Conservation (phyloP, 1,140 invertebrate species). For the Megathymus violae region DNA sequence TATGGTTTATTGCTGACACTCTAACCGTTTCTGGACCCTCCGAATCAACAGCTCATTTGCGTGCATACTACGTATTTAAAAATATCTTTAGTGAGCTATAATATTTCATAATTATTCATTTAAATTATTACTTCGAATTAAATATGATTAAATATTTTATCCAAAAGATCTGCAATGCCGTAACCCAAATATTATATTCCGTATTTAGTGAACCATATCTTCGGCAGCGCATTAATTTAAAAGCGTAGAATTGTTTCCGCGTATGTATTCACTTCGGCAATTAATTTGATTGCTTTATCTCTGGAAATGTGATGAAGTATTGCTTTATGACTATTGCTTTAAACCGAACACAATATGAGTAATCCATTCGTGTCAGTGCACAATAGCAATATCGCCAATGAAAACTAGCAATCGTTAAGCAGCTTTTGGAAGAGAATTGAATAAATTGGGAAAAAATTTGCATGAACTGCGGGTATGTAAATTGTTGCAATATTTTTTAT, state of each 20-base stretch:
- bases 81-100: no score
- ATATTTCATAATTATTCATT: no score
- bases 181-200: conserved; percentile 26
- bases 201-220: conserved; percentile 33
- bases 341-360: conserved; percentile 61
- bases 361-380: conserved; percentile 70
- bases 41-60: no score
- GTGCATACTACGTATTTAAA: no score
- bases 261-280: conserved; percentile 41
- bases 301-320: conserved; percentile 56
- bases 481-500: conserved; percentile 19
- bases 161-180: conserved; percentile 16
- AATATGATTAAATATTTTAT: neutral
- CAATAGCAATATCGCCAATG: conserved; percentile 77
- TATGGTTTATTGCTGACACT: no score
- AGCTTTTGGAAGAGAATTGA: conserved; percentile 66
- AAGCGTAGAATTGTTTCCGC: conserved; percentile 34
- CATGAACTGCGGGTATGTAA: conserved; percentile 2
- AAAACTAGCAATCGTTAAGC: conserved; percentile 73
- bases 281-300: conserved; percentile 63
- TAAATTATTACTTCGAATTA: no score
- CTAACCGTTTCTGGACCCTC: no score
- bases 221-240: conserved; percentile 32
- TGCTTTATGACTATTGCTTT: conserved; percentile 54
- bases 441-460: conserved; percentile 55